Evolutionary conservation across 2,797 vertebrate genomes (phyloP).

Genomic region (Argyrosomus regius): DNA sequence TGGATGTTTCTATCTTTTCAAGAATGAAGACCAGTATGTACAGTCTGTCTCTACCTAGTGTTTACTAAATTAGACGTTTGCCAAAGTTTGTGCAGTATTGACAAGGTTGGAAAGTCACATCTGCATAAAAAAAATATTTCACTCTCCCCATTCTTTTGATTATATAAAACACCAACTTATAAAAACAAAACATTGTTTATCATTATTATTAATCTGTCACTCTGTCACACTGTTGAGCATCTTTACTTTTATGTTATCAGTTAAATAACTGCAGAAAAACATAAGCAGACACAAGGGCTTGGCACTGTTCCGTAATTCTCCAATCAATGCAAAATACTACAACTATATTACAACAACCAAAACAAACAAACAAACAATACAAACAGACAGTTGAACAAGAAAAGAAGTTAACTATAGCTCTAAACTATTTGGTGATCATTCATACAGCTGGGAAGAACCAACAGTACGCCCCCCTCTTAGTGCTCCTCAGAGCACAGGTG

Average conservation of each 20-base stretch:
- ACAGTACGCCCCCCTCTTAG: not conserved
- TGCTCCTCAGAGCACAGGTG: conserved; percentile 45
- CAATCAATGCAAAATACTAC: conserved; percentile 1
- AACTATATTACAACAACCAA: not conserved
- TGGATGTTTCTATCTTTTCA: conserved; percentile 3
- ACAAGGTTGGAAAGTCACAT: conserved; percentile 32
- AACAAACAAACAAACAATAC: too few species aligned
- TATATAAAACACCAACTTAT: not conserved
- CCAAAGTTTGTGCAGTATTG: conserved; percentile 2
- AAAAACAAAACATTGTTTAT: not conserved
- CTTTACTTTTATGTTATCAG: not conserved
- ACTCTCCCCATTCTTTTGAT: not conserved
- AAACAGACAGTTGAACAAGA: conserved; percentile 18
- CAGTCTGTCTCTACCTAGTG: conserved; percentile 9
- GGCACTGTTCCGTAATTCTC: conserved; percentile 9
- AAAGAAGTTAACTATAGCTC: conserved; percentile 22
- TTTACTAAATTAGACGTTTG: conserved; percentile 33
- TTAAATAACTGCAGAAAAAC: not conserved
- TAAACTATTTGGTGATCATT: conserved; percentile 21
- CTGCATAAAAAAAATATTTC: conserved; percentile 27
- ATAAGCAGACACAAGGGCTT: not conserved
- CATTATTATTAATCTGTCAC: not conserved
- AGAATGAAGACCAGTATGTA: conserved; percentile 13
- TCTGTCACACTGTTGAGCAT: not conserved
- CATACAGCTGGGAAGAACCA: conserved; percentile 16